These are phyloP conservation scores for Ellobium chinense DNA, from an alignment of 2,888 invertebrate species.

Conservation along the genomic window DNA sequence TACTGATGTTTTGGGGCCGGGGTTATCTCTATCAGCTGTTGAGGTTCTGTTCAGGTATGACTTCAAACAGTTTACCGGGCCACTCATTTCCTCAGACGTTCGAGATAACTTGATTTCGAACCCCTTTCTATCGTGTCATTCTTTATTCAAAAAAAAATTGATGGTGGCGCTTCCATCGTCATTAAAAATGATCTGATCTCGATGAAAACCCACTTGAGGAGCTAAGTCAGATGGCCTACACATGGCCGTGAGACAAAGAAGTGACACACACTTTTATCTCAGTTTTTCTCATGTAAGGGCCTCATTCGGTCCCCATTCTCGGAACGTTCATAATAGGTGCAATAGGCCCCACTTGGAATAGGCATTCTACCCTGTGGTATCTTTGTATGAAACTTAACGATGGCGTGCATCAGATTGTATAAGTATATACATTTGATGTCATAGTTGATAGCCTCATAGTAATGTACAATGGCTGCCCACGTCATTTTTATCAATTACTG, in stretches of 20 bases:
- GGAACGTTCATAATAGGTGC: background rate
- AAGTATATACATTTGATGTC: background rate
- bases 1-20: background rate
- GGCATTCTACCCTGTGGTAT: background rate
- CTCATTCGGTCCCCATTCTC: background rate
- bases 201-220: background rate
- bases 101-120: background rate
- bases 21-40: background rate
- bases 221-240: slow-evolving; percentile 23
- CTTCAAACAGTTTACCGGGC: background rate
- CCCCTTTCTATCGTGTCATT: background rate
- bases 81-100: background rate
- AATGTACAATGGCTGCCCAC: background rate
- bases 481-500: background rate
- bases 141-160: slow-evolving; percentile 13
- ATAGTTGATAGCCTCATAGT: background rate
- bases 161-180: background rate
- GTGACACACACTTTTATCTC: slow-evolving; percentile 8
- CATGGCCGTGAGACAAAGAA: background rate
- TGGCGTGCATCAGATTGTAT: background rate
- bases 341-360: slow-evolving; percentile 1
- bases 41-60: background rate
- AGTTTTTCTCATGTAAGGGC: background rate
- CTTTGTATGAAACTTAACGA: slow-evolving; percentile 4
- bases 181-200: slow-evolving; percentile 15